Evolutionary conservation across 2,113 vertebrate species (phyloP).

Genomic region (Anhinga rufa): DNA sequence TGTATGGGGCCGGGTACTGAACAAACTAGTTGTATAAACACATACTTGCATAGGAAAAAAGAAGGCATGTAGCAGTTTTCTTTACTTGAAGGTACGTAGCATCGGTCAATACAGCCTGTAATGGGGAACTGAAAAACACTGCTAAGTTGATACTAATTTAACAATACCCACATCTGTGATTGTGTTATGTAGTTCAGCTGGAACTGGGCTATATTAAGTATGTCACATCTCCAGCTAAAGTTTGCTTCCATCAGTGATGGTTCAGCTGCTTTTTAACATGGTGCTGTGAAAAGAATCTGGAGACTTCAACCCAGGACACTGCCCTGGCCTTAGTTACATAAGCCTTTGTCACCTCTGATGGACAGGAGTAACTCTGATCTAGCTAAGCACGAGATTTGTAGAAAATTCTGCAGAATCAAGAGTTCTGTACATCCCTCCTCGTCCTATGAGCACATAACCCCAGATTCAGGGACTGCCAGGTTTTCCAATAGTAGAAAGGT

Average conservation of each 20-base stretch:
- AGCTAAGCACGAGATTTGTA: background rate
- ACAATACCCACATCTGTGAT: background rate
- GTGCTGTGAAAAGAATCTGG: background rate
- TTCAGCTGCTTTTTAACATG: background rate
- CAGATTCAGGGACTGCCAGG: background rate
- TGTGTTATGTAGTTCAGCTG: background rate
- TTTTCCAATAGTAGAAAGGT: background rate
- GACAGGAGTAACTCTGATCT: background rate
- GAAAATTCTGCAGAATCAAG: background rate
- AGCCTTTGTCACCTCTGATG: background rate
- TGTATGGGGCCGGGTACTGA: background rate
- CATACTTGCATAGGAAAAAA: background rate
- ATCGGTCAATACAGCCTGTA: background rate
- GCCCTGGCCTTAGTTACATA: background rate
- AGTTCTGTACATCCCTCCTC: background rate
- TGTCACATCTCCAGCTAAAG: background rate
- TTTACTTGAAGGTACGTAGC: background rate
- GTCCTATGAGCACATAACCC: background rate
- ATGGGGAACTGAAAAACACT: background rate
- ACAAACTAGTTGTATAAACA: background rate
- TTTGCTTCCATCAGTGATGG: background rate
- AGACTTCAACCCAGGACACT: background rate
- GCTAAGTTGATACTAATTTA: background rate
- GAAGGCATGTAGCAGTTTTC: background rate
- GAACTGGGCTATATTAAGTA: background rate